Conservation (phyloP, 37 sponge, comb jelly and placozoan genomes). For the Crambe crambe region DNA sequence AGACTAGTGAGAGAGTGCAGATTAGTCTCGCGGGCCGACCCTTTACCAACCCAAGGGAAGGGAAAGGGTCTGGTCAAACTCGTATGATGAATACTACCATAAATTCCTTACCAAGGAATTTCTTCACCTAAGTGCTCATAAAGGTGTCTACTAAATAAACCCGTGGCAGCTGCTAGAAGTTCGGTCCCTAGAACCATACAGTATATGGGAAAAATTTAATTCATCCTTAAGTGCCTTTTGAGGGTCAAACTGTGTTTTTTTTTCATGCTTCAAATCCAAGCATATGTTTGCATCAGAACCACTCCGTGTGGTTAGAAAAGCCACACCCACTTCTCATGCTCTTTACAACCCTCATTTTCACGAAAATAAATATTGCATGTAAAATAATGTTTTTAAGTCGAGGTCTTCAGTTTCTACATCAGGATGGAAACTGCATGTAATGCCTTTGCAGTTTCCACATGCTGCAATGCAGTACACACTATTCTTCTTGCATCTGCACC, state of each 20-base stretch:
- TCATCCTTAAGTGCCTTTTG: background rate
- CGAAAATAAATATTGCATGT: too few species aligned
- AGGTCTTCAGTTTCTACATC: background rate
- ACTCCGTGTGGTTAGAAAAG: background rate
- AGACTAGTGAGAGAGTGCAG: too few species aligned
- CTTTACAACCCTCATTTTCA: too few species aligned
- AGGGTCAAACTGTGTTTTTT: background rate
- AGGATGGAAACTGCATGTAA: background rate
- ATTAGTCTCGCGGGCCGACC: too few species aligned
- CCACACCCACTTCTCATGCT: background rate
- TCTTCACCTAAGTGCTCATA: background rate
- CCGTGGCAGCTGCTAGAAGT: background rate
- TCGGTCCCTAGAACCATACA: background rate
- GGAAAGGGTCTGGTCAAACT: too few species aligned
- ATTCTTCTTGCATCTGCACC: slow-evolving; percentile 2
- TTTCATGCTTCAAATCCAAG: background rate
- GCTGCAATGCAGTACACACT: background rate
- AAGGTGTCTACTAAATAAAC: background rate
- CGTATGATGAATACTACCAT: too few species aligned
- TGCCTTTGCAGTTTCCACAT: slow-evolving; percentile 1
- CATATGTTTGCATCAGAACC: background rate
- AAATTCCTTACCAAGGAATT: background rate
- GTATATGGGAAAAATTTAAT: background rate
- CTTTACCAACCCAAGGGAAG: too few species aligned
- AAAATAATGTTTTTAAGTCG: background rate